These are phyloP conservation scores for Argyrosomus regius DNA, from an alignment of 2,797 vertebrate genomes.

Conservation along the genomic window DNA sequence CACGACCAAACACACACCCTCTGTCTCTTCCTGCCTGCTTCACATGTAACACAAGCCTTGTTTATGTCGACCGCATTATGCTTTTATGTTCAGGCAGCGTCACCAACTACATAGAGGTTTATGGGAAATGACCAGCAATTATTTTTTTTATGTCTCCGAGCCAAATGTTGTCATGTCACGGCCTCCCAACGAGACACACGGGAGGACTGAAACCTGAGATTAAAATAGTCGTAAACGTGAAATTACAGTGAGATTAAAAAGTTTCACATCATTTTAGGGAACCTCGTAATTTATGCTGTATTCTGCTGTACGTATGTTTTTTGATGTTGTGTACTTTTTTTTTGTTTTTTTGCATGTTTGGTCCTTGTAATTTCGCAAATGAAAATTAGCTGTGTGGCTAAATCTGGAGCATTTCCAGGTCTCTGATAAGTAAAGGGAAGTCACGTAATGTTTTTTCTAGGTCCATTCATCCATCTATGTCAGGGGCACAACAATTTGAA, in stretches of 20 bases:
- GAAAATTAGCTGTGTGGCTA: not conserved
- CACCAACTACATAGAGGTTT: slow-evolving; percentile 6
- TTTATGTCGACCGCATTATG: slow-evolving; percentile 49
- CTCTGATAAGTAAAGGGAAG: not conserved
- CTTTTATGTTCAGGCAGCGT: slow-evolving; percentile 45
- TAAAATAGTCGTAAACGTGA: slow-evolving; percentile 26
- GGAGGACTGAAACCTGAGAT: slow-evolving; percentile 26
- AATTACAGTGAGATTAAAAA: slow-evolving; percentile 49
- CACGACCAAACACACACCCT: slow-evolving; percentile 39
- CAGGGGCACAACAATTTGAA: too few relatives aligned
- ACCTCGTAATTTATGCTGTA: slow-evolving; percentile 13
- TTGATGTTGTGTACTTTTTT: slow-evolving; percentile 17
- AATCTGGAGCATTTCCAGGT: not conserved
- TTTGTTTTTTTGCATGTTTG: not conserved
- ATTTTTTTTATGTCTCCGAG: slow-evolving; percentile 28
- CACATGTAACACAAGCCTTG: slow-evolving; percentile 32
- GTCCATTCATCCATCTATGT: not conserved
- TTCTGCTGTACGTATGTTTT: not conserved
- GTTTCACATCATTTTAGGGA: slow-evolving; percentile 24
- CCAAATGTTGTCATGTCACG: slow-evolving; percentile 31
- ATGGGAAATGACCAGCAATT: slow-evolving; percentile 56
- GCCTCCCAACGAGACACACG: slow-evolving; percentile 1
- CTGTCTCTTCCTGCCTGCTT: slow-evolving; percentile 35
- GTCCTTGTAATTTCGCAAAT: not conserved
- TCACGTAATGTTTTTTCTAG: not conserved